Percentiles rank a stretch among this genome's conserved stretches.
phyloP scores from a whole-genome alignment of 2,113 vertebrate genomes.

The Calidris pygmaea region DNA sequence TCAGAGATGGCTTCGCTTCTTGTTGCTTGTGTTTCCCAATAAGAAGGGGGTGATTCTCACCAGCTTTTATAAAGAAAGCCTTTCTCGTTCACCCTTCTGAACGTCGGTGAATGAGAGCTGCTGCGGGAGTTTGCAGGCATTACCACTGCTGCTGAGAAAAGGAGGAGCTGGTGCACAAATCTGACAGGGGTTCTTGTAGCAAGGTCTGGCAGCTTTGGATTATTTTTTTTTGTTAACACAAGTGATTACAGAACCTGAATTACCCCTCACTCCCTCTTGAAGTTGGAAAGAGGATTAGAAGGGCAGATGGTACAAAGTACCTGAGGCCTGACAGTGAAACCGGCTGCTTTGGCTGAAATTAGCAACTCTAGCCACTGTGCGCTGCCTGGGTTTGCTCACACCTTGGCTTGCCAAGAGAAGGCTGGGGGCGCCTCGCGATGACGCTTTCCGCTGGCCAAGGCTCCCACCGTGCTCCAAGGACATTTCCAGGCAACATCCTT shows the following conservation, averaged over 20 bases:
- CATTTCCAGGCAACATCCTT: background rate
- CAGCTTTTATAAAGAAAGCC: background rate
- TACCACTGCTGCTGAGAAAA: background rate
- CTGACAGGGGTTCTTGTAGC: background rate
- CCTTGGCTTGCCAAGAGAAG: background rate
- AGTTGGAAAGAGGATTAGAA: constrained; percentile 21
- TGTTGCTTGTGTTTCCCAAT: background rate
- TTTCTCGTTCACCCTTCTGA: background rate
- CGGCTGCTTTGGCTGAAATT: background rate
- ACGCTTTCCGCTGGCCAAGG: accelerated
- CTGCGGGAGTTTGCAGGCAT: background rate
- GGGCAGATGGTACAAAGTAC: background rate
- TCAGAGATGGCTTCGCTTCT: background rate
- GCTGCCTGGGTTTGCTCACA: background rate
- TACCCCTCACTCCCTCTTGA: background rate
- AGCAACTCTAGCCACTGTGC: background rate
- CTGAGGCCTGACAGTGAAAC: background rate
- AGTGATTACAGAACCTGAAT: background rate
- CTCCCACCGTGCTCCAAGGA: background rate
- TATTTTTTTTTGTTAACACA: background rate
- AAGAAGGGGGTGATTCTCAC: background rate
- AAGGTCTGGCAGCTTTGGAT: background rate
- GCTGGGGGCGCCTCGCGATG: background rate
- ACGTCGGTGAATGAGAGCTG: accelerated
- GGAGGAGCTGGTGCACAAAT: background rate